phyloP scores from a whole-genome alignment of 2,797 vertebrate species.

The Cuculus canorus region DNA sequence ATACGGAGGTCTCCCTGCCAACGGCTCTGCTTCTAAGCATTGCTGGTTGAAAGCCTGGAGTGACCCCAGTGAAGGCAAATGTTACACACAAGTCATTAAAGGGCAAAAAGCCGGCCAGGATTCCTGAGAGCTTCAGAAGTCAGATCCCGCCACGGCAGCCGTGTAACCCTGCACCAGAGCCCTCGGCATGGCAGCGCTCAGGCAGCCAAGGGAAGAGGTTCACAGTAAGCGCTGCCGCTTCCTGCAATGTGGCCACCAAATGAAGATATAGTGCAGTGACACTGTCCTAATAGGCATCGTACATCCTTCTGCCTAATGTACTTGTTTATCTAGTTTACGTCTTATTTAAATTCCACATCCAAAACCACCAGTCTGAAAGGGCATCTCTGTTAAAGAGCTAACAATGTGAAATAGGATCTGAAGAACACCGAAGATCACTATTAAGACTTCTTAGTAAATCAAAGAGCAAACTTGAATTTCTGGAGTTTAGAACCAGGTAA shows the following conservation, averaged over 20 bases:
- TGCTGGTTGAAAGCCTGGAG: neutral
- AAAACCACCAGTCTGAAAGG: neutral
- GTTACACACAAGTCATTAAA: neutral
- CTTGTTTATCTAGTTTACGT: neutral
- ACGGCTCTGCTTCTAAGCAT: neutral
- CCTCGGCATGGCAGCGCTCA: neutral
- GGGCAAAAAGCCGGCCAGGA: neutral
- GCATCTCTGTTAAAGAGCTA: neutral
- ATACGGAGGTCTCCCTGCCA: neutral
- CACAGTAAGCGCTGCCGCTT: neutral
- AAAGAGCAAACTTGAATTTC: neutral
- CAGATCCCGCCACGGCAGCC: neutral
- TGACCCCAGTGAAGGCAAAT: neutral
- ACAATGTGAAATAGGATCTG: neutral
- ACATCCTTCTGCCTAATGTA: neutral
- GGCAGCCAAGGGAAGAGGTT: neutral
- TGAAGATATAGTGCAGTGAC: neutral
- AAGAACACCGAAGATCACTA: neutral
- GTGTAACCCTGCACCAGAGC: neutral
- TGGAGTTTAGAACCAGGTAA: neutral
- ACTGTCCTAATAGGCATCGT: accelerated
- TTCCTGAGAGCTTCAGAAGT: neutral
- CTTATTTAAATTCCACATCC: neutral
- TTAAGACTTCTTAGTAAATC: neutral
- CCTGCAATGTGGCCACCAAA: neutral